phyloP scores from a whole-genome alignment of 92 coral and sea anemone species.

The Palythoa heliodiscus region DNA sequence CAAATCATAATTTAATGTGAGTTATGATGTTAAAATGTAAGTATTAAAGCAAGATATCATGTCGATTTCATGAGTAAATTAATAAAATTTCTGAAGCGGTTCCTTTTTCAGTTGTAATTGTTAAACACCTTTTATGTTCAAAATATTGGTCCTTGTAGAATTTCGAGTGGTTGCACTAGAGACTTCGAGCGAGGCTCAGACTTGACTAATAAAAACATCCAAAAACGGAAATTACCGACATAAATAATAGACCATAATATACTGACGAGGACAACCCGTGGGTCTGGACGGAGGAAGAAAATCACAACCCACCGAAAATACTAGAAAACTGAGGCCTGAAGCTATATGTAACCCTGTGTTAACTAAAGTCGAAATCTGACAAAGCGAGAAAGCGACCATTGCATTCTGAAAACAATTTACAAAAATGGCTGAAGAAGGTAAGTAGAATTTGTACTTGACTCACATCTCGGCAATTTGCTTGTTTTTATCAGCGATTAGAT shows the following conservation, averaged over 20 bases:
- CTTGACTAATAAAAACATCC: neutral
- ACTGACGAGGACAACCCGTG: neutral
- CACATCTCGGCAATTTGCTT: neutral
- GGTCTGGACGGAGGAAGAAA: neutral
- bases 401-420: neutral
- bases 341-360: neutral
- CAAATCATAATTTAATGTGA: too few species aligned
- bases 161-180: too few species aligned
- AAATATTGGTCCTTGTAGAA: too few species aligned
- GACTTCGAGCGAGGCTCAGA: neutral
- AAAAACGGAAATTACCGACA: neutral
- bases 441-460: neutral
- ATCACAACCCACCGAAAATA: neutral
- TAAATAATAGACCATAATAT: neutral
- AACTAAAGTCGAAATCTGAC: neutral
- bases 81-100: too few species aligned
- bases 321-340: neutral
- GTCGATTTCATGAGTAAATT: too few species aligned
- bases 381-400: neutral
- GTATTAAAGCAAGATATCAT: too few species aligned
- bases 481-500: neutral
- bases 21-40: too few species aligned
- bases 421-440: neutral
- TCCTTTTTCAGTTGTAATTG: too few species aligned
- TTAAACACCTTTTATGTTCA: too few species aligned